phyloP scores from a whole-genome alignment of 2,797 vertebrate genomes.

The Bradypus variegatus region DNA sequence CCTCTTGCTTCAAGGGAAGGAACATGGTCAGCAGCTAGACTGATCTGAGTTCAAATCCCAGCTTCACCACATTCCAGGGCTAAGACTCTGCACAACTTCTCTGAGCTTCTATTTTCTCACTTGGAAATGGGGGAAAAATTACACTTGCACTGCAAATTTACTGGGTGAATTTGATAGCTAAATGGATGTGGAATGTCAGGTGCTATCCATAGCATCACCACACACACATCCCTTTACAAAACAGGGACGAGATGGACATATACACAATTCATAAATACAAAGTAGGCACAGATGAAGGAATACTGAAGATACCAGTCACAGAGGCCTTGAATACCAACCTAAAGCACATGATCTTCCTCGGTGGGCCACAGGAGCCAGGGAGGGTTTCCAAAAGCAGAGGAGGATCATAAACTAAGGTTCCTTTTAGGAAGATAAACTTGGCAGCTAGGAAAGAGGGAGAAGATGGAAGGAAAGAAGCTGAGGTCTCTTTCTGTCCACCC shows the following conservation, averaged over 20 bases:
- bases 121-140: background rate
- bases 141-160: background rate
- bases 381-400: background rate
- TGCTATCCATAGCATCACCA: background rate
- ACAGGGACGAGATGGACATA: too few species aligned
- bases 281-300: background rate
- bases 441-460: background rate
- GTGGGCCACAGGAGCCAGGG: background rate
- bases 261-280: background rate
- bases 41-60: background rate
- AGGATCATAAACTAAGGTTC: background rate
- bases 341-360: background rate
- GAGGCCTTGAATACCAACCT: background rate
- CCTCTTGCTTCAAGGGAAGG: background rate
- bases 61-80: background rate
- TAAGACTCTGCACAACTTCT: background rate
- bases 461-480: background rate
- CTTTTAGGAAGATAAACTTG: background rate
- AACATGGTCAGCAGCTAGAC: background rate
- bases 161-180: background rate
- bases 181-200: background rate
- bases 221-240: background rate
- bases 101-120: background rate
- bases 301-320: fast-evolving
- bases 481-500: background rate